Conservation (phyloP, 2,797 vertebrate species). For the Galaxias olidus region DNA sequence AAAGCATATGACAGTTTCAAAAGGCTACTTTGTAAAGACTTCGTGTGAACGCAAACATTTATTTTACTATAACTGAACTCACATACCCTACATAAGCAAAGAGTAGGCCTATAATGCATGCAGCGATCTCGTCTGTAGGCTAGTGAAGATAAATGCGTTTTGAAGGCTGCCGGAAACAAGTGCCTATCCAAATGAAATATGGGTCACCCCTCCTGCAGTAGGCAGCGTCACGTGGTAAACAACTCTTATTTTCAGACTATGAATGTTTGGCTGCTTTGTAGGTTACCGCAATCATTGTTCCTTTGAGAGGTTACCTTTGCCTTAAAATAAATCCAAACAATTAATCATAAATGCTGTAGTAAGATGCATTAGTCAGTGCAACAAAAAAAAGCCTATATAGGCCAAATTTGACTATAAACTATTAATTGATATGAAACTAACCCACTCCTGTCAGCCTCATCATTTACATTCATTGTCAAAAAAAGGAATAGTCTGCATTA, state of each 20-base stretch:
- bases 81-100: neutral
- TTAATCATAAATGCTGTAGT: too few species aligned
- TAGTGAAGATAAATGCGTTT: conserved; percentile 54
- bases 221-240: conserved; percentile 20
- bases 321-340: too few species aligned
- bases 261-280: too few species aligned
- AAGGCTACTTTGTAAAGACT: too few species aligned
- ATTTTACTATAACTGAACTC: neutral
- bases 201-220: conserved; percentile 57
- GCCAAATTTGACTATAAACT: too few species aligned
- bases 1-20: too few species aligned
- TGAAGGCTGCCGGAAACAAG: conserved; percentile 68
- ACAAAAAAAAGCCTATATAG: too few species aligned
- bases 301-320: neutral
- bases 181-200: conserved; percentile 57
- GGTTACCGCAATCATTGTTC: neutral
- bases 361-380: too few species aligned
- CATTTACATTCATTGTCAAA: too few species aligned
- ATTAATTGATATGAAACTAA: too few species aligned
- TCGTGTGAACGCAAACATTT: neutral
- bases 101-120: conserved; percentile 4
- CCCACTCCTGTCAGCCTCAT: too few species aligned
- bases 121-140: conserved; percentile 15
- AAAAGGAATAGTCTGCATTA: too few species aligned
- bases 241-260: conserved; percentile 12